Evolutionary conservation across 2,888 invertebrate genomes (phyloP).

Genomic region (Plusia festucae): DNA sequence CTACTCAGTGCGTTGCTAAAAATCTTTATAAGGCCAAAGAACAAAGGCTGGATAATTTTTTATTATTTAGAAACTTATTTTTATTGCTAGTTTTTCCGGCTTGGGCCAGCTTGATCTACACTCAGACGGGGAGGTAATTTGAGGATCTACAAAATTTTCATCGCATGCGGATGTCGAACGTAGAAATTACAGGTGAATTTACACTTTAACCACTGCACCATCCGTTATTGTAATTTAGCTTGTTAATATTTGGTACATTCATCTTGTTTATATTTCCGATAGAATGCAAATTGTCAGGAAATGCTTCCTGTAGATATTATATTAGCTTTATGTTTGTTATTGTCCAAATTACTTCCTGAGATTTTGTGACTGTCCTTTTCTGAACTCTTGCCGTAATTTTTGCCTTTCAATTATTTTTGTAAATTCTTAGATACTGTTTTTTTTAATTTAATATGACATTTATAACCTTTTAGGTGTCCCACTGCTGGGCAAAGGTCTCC

Average conservation of each 20-base stretch:
- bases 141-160: not conserved
- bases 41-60: too few relatives aligned
- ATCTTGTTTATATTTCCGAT: constrained; percentile 2
- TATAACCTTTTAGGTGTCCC: too few relatives aligned
- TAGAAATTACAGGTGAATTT: not conserved
- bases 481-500: too few relatives aligned
- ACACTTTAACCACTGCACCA: not conserved
- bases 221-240: not conserved
- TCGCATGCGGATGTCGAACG: not conserved
- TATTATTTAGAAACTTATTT: too few relatives aligned
- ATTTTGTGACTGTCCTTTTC: not conserved
- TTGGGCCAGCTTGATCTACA: too few relatives aligned
- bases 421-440: too few relatives aligned
- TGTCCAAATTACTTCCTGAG: not conserved
- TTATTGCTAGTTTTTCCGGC: too few relatives aligned
- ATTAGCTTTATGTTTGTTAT: constrained; percentile 1
- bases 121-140: too few relatives aligned
- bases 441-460: too few relatives aligned
- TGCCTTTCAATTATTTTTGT: too few relatives aligned
- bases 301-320: not conserved
- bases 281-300: not conserved
- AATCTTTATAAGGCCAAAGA: too few relatives aligned
- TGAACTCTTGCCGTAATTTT: not conserved
- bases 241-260: not conserved
- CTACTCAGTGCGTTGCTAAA: too few relatives aligned